These are phyloP conservation scores for Nipponacmea schrenckii DNA, from an alignment of 2,888 invertebrate genomes.

Conservation along the genomic window DNA sequence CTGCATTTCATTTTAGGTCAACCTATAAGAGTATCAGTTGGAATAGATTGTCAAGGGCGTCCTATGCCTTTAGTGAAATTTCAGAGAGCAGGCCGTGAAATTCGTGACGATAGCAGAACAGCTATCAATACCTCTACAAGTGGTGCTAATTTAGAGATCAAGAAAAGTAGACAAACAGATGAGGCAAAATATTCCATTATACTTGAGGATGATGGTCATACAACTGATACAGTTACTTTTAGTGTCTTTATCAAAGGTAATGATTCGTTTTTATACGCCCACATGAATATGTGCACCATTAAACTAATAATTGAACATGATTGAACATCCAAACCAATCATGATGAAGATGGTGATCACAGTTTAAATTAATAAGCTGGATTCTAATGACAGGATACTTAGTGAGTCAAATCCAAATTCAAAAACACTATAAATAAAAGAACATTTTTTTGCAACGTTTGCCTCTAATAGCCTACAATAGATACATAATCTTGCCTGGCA, in stretches of 20 bases:
- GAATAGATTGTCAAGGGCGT: slow-evolving; percentile 89
- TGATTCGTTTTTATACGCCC: no score
- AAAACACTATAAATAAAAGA: no score
- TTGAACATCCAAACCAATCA: no score
- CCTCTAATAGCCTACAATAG: no score
- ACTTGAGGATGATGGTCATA: slow-evolving; percentile 92
- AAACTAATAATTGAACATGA: no score
- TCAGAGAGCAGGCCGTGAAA: slow-evolving; percentile 90
- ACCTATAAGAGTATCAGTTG: slow-evolving; percentile 43
- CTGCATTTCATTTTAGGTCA: slow-evolving; percentile 41
- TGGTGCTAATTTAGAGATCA: slow-evolving; percentile 92
- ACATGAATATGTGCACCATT: no score
- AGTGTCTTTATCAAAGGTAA: slow-evolving; percentile 94
- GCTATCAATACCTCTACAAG: slow-evolving; percentile 38
- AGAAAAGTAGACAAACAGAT: slow-evolving; percentile 95
- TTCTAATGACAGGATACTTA: no score
- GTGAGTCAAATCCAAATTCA: no score
- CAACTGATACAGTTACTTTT: slow-evolving; percentile 89
- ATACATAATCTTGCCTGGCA: no score
- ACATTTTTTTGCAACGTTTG: no score
- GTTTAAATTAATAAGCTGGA: no score
- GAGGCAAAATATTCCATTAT: slow-evolving; percentile 95
- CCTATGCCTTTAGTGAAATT: slow-evolving; percentile 93
- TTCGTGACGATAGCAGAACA: slow-evolving; percentile 91
- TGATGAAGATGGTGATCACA: no score